These are phyloP conservation scores for Leucophenga maculata DNA, from an alignment of 2,888 invertebrate species.

Conservation along the genomic window DNA sequence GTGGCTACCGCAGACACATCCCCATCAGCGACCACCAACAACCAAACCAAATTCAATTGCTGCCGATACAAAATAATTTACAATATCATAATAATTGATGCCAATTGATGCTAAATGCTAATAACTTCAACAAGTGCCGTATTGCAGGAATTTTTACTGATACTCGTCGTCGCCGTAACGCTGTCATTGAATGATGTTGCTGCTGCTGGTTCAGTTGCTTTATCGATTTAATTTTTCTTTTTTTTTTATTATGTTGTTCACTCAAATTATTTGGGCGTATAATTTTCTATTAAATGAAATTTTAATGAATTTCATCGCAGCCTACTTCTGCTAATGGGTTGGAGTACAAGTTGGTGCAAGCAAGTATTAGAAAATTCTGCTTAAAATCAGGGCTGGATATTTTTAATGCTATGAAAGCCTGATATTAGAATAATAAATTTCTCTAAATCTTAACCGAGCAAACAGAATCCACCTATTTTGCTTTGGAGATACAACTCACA, in stretches of 20 bases:
- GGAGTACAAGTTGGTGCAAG: no score
- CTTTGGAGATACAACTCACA: no score
- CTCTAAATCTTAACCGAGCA: no score
- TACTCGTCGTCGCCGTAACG: neutral
- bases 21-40: neutral
- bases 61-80: conserved; percentile 50
- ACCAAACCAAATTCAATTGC: conserved; percentile 43
- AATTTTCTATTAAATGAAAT: neutral
- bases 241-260: neutral
- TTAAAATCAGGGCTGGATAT: no score
- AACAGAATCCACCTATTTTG: no score
- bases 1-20: neutral
- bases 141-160: conserved; percentile 18
- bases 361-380: no score
- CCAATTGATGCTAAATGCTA: conserved; percentile 57
- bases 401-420: no score
- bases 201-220: no score
- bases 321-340: no score
- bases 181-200: neutral
- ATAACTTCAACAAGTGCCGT: conserved; percentile 36
- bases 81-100: conserved; percentile 55
- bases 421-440: no score
- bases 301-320: no score
- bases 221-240: neutral
- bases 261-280: conserved; percentile 5